phyloP scores from a whole-genome alignment of 2,113 vertebrate genomes.

The Laticauda laticaudata region DNA sequence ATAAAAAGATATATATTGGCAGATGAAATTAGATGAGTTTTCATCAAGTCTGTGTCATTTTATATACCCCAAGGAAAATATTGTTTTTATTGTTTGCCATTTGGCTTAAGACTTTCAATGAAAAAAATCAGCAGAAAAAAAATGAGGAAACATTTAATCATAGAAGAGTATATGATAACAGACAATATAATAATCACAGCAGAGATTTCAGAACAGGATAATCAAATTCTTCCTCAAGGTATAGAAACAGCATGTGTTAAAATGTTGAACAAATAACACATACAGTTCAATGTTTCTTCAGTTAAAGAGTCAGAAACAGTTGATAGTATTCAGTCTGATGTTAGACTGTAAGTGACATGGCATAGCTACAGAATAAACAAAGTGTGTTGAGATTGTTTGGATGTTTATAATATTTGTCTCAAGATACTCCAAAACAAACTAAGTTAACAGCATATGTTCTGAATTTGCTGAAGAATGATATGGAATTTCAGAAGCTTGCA shows the following conservation, averaged over 20 bases:
- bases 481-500: neutral
- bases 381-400: neutral
- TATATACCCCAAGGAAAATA: neutral
- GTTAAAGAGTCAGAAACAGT: neutral
- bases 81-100: neutral
- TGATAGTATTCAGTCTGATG: neutral
- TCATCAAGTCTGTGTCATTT: neutral
- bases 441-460: neutral
- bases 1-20: neutral
- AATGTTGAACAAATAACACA: neutral
- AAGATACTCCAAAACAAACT: neutral
- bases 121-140: neutral
- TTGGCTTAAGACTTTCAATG: neutral
- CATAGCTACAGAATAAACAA: neutral
- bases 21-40: neutral
- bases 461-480: neutral
- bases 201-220: neutral
- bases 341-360: neutral
- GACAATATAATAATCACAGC: neutral
- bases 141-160: neutral
- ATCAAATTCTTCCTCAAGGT: neutral
- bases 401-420: neutral
- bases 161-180: neutral
- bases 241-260: neutral
- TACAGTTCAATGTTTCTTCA: neutral